phyloP scores from a whole-genome alignment of 2,888 invertebrate genomes.

The Trisateles emortualis region DNA sequence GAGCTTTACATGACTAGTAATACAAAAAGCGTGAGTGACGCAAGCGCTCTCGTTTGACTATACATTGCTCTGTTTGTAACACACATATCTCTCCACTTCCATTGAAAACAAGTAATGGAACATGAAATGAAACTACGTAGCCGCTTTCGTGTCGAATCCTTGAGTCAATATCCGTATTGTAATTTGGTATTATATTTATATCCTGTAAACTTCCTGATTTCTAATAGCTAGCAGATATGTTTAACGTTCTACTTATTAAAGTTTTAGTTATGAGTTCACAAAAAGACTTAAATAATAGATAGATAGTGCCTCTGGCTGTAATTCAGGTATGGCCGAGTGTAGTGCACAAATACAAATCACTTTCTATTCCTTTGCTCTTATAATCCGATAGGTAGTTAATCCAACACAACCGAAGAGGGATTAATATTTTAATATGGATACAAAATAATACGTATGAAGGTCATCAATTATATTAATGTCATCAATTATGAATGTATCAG shows the following conservation, averaged over 20 bases:
- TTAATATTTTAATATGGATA: no score
- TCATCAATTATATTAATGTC: no score
- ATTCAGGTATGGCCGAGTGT: no score
- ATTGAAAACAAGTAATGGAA: conserved; percentile 21
- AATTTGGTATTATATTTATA: conserved; percentile 34
- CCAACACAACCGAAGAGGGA: no score
- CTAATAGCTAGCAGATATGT: neutral
- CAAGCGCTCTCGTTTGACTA: conserved; percentile 6
- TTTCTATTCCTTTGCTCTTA: no score
- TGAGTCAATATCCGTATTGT: conserved; percentile 42
- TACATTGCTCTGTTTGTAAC: conserved; percentile 23
- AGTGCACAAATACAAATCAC: no score
- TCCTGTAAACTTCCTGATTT: conserved; percentile 29
- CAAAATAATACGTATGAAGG: no score
- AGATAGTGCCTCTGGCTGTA: no score
- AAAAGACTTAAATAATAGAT: no score
- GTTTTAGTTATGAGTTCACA: no score
- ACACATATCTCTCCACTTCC: conserved; percentile 6
- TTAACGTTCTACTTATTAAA: neutral
- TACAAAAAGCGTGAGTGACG: conserved; percentile 19
- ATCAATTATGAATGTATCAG: no score
- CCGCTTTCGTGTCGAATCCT: conserved; percentile 41
- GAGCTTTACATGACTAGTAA: conserved; percentile 4
- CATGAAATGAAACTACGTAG: conserved; percentile 8
- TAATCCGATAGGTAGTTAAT: no score